Base-by-base conservation (phyloP, 2,888 invertebrate species). In the Ectemnius cavifrons region DNA sequence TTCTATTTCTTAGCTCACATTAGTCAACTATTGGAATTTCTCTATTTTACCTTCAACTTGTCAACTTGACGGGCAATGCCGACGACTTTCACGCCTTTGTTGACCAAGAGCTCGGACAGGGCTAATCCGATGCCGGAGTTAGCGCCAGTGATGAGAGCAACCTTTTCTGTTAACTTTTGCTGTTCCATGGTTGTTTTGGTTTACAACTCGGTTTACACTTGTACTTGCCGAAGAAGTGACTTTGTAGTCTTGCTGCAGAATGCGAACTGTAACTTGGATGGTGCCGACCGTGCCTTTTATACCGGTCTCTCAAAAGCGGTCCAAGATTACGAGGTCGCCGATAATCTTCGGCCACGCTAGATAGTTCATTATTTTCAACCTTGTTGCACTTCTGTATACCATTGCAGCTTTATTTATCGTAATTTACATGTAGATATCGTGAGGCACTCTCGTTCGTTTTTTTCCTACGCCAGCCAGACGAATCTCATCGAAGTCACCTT, bases 101-200 rank as follows among this genome's bases (percentile, higher is more conserved):
- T 73, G 6, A 92, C 91, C 3, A 92, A 85, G 20, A 85, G 82
- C 52, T 90, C 80, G 23, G 88, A 86, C 23, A 91, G 83, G 2
- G 91, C 89, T 1, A 90, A 90, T 1, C 92, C 92, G 57, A 92
- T 92, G 16, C 92, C 92, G 0, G 89, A 87, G 73, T 91, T 92
- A 2, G 92, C 92, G 8, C 92, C 92, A 0, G 92, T 92, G 80
- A 92, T 91, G 60, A 92, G 90, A 0, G 90, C 92, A n/a, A 91
- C 87, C 80, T 91, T 91, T n/a, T 91, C 91, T 1, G 79, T 63
- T 91, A 91, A 91, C 70, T 90, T 89, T 37, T 37, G 37, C 37
- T 37, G 37, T 56, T 91, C 89, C 92, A 91, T 64, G 49, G 18
- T 11, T 20, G 4, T 46, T 65, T 20, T 20, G 20, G 18, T 49